Conservation (phyloP, 2,113 vertebrate genomes). For the human (Homo sapiens) region GRCh38 chr5:21197501-21198000, state of each 20-base stretch:
- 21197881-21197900: too few species aligned
- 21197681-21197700: background rate
- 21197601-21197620: background rate
- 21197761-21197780: rapidly evolving
- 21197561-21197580: background rate
- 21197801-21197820: background rate
- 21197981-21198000: too few species aligned
- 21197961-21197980: too few species aligned
- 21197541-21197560: background rate
- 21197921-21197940: too few species aligned
- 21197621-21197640: background rate
- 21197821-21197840: background rate
- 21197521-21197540: background rate
- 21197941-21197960: too few species aligned
- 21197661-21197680: background rate
- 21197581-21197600: background rate
- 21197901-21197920: too few species aligned
- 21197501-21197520: background rate
- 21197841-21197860: rapidly evolving
- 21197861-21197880: background rate
- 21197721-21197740: background rate
- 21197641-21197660: background rate
- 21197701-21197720: background rate
- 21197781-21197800: background rate
- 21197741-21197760: background rate